Evolutionary conservation across 2,797 vertebrate genomes (phyloP), one percentile per base, ranked within the genome.

Genomic region (Hozukius guyotensis): DNA sequence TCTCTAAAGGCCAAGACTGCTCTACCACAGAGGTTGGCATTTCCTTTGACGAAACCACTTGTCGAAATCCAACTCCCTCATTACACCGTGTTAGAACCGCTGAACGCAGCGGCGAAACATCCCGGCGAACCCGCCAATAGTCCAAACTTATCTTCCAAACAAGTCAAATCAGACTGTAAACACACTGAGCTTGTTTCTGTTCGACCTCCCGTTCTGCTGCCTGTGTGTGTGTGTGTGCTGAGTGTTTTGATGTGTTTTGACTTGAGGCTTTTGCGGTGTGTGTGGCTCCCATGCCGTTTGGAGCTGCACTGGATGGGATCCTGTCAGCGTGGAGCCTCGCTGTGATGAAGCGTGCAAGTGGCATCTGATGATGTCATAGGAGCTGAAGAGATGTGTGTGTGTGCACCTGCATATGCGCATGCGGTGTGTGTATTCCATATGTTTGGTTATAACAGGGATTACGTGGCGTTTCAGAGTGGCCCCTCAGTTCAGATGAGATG

Each of bases 211-310:
- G 60, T 85, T 57, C 68, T 42, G 66, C 87, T 71, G 78, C 63
- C 57, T 86, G 78, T 77, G 60, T 72, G 61, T 27, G 73, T 29
- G 78, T 87, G 77, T 65, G 61, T 27, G 75, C 70, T 29, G 78
- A 80, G 55, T 80, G 80, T 87, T 91, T 92, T 91, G 90, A 93
- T 90, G 84, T 94, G 90, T 93, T 93, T 91, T 92, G 92, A 94
- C 88, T 92, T 83, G 77, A 80, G 88, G 89, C 76, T 91, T 91
- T 88, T 79, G 84, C 64, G 1, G 62, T 65, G 90, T 81, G 87
- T 87, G 86, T 82, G 55, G 81, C 62, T 91, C 75, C 65, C 73
- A 38, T 76, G 85, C 83, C 61, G 59, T 90, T 89, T 77, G 53
- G 77, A 87, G 79, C 85, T 3, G 62, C 52, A 62, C 38, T 82